These are phyloP conservation scores for Polietes domitor DNA, from an alignment of 2,888 invertebrate genomes.

Conservation along the genomic window DNA sequence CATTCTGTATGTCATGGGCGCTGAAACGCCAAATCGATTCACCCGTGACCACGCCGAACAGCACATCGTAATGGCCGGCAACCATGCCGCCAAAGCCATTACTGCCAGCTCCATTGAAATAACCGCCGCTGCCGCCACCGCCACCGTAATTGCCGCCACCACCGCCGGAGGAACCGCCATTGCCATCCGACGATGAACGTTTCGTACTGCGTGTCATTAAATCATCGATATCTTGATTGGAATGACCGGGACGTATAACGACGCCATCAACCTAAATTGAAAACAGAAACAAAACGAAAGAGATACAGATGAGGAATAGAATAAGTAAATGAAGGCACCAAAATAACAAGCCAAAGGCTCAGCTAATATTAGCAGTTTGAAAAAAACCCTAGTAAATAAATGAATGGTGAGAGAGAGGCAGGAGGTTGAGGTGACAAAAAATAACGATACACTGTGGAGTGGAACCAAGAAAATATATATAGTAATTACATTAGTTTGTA, in stretches of 20 bases:
- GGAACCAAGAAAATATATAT: too few species aligned
- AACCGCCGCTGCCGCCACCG: conserved; percentile 66
- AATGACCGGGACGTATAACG: conserved; percentile 93
- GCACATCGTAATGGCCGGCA: conserved; percentile 85
- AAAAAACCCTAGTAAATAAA: too few species aligned
- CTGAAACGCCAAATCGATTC: conserved; percentile 96
- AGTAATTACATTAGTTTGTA: too few species aligned
- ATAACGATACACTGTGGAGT: too few species aligned
- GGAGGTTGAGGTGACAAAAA: too few species aligned
- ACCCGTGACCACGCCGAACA: conserved; percentile 95
- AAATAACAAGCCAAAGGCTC: background rate
- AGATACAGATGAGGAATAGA: conserved; percentile 15
- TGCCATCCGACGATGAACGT: conserved; percentile 80
- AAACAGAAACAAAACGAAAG: conserved; percentile 47
- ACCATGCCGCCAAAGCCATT: conserved; percentile 68
- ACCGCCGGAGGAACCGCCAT: conserved; percentile 60
- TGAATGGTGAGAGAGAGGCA: too few species aligned
- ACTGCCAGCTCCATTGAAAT: conserved; percentile 67
- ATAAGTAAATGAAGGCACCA: background rate
- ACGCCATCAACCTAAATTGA: conserved; percentile 89
- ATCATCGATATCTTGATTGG: conserved; percentile 83
- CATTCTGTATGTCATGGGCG: conserved; percentile 90
- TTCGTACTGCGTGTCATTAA: conserved; percentile 78
- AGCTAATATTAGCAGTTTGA: background rate
- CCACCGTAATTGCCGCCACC: conserved; percentile 67